Percentiles rank a stretch among this genome's conserved stretches.
phyloP scores from a whole-genome alignment of 2,797 vertebrate genomes.

The Garrulus glandarius region DNA sequence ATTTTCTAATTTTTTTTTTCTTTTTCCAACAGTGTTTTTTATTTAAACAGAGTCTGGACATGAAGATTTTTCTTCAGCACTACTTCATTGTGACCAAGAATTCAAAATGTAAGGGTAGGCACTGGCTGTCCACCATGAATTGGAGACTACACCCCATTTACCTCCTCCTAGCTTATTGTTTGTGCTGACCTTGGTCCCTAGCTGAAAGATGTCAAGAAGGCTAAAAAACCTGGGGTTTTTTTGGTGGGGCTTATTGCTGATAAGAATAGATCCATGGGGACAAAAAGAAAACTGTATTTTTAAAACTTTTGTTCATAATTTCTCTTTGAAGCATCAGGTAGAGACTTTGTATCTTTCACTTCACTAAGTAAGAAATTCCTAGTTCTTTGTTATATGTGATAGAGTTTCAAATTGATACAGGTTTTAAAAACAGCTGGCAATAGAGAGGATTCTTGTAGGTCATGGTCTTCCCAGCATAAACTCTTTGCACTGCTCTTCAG shows the following conservation, averaged over 20 bases:
- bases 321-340: not conserved
- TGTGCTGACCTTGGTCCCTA: not conserved
- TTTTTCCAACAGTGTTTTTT: not conserved
- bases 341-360: not conserved
- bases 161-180: not conserved
- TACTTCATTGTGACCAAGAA: not conserved
- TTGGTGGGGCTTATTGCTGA: not conserved
- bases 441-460: not conserved
- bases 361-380: not conserved
- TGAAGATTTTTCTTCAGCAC: not conserved
- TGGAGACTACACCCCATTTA: not conserved
- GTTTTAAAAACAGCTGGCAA: not conserved
- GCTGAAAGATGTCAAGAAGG: not conserved
- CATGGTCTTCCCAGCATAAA: constrained; percentile 19
- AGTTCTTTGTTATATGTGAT: not conserved
- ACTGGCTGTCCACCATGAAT: not conserved
- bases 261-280: not conserved
- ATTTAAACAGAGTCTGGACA: not conserved
- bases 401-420: not conserved
- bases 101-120: not conserved
- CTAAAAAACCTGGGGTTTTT: not conserved
- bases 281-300: not conserved
- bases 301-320: not conserved
- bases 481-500: constrained; percentile 60
- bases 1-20: not conserved